Evolutionary conservation across 2,797 vertebrate species (phyloP), one percentile per base, ranked within the genome.

Genomic region (Danio kyathit): DNA sequence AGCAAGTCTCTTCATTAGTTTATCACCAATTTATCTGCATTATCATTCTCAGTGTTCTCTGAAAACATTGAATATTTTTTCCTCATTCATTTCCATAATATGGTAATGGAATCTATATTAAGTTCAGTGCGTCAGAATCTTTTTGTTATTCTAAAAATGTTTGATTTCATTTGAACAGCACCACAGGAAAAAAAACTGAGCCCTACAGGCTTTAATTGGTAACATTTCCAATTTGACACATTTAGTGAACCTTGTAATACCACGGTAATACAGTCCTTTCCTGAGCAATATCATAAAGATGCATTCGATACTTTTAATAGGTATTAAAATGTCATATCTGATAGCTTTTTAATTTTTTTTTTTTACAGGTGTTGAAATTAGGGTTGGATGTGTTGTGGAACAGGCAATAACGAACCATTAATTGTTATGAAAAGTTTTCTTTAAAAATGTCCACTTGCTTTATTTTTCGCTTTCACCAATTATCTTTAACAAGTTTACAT

Each of bases 1-100:
- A 57, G 64, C 10, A 48, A 21, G n/a, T 60, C 43, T 52, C 74
- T 61, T 79, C 81, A 78, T 85, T 85, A 83, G 72, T 79, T 73
- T 66, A 44, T 73, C 80, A 81, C 52, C 52, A 46, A 51, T 44
- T 14, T 3, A 51, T 40, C 66, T 19, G 5, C 9, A 29, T 14
- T 6, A 17, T 29, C 13, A 40, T 51, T 80, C 19, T 48, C 29
- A 59, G 9, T 46, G 9, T 29, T 46, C 54, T 49, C 17, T 51
- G 29, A 69, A 16, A 78, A 69, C 52, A 16, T 41, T 7, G 59
- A 41, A 10, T 49, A 7, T 38, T 19, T 57, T 38, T 13, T 19
- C 13, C 29, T 29, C 14, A 12, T 71, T 46, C 17, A 46, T 79
- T 52, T 5, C 59, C 61, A 10, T 17, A 64, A 19, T 29, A 41